Percentiles rank a stretch among this genome's conserved stretches.
Conservation (phyloP, 2,888 invertebrate species). For the Lacanobia oleracea region DNA sequence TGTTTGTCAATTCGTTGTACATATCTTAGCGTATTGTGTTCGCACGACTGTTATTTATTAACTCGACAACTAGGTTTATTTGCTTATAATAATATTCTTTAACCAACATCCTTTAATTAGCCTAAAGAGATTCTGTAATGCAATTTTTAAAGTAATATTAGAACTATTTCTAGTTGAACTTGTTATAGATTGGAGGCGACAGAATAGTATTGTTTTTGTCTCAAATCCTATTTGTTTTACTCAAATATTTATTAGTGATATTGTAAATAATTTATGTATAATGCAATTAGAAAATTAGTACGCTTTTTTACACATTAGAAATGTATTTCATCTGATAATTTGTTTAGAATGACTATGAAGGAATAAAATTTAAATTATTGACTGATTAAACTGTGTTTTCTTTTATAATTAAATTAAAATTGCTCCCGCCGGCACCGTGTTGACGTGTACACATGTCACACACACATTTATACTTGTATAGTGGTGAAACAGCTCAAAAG, state of each 20-base stretch:
- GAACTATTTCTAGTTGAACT: conserved; percentile 56
- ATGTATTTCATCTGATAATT: conserved; percentile 75
- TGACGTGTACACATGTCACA: not conserved
- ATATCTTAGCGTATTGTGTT: conserved; percentile 72
- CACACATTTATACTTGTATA: not conserved
- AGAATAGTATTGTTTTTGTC: conserved; percentile 60
- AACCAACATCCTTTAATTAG: conserved; percentile 45
- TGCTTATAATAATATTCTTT: conserved; percentile 43
- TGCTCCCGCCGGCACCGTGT: not conserved
- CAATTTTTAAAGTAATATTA: conserved; percentile 55
- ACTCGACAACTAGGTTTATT: conserved; percentile 60
- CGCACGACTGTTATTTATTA: conserved; percentile 68
- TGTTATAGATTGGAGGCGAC: conserved; percentile 58
- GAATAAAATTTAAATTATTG: conserved; percentile 85
- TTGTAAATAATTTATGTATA: conserved; percentile 77
- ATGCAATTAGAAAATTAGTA: conserved; percentile 81
- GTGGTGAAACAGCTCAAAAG: too few species aligned
- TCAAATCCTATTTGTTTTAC: conserved; percentile 68
- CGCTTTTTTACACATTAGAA: conserved; percentile 82
- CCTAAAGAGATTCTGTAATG: conserved; percentile 55
- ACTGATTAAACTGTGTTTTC: conserved; percentile 73
- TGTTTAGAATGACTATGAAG: conserved; percentile 78
- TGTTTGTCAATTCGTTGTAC: conserved; percentile 77
- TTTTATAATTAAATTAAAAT: conserved; percentile 14
- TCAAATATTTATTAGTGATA: conserved; percentile 68